Conservation (phyloP, 2,888 invertebrate genomes). For the Aromia moschata region DNA sequence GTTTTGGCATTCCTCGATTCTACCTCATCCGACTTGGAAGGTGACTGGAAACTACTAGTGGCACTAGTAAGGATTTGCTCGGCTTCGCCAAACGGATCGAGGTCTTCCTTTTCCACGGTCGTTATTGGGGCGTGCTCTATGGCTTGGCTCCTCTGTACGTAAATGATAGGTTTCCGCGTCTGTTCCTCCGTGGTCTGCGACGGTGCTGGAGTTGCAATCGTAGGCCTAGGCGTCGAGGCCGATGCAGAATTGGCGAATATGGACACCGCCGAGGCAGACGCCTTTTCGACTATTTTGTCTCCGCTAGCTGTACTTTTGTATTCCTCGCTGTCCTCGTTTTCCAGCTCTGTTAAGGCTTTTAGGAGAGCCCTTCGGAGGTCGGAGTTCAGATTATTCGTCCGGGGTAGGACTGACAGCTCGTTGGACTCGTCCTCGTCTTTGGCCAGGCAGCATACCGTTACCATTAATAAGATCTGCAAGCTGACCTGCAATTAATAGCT, state of each 20-base stretch:
- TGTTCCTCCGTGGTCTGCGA: slow-evolving; percentile 24
- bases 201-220: slow-evolving; percentile 18
- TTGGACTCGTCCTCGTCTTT: slow-evolving; percentile 19
- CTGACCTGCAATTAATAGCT: background rate
- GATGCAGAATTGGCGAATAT: slow-evolving; percentile 55
- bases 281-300: slow-evolving; percentile 61
- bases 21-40: slow-evolving; percentile 32
- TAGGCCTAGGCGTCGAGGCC: slow-evolving; percentile 59
- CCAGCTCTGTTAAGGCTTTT: slow-evolving; percentile 79
- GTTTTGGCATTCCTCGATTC: slow-evolving; percentile 22
- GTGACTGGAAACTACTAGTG: slow-evolving; percentile 45
- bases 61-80: slow-evolving; percentile 58
- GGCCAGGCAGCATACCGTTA: background rate
- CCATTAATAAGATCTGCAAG: background rate
- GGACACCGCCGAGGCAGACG: slow-evolving; percentile 69
- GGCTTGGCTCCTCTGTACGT: slow-evolving; percentile 56
- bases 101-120: slow-evolving; percentile 40
- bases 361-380: slow-evolving; percentile 79
- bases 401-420: slow-evolving; percentile 16
- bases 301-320: slow-evolving; percentile 61
- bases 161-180: slow-evolving; percentile 47
- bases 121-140: slow-evolving; percentile 52
- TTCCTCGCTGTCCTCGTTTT: slow-evolving; percentile 68
- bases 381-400: slow-evolving; percentile 71
- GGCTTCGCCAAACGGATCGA: slow-evolving; percentile 41